Percentiles rank a stretch among this genome's conserved stretches.
These are phyloP conservation scores for Laterallus jamaicensis DNA, from an alignment of 2,113 vertebrate species.

Conservation along the genomic window DNA sequence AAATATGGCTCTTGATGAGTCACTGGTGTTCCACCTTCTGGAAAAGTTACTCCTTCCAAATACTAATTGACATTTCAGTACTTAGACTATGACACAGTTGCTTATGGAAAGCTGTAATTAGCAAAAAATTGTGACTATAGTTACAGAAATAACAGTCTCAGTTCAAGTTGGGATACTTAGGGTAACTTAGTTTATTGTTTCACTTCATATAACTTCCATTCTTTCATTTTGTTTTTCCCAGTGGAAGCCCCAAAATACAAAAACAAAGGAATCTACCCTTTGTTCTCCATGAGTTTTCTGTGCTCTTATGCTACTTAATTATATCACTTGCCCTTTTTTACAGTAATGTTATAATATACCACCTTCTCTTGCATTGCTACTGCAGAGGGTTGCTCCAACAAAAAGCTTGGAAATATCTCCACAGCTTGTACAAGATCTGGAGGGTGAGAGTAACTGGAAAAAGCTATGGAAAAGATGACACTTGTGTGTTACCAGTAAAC, in stretches of 20 bases:
- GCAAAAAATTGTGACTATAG: neutral
- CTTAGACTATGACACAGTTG: neutral
- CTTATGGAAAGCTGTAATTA: conserved; percentile 13
- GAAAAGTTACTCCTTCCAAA: neutral
- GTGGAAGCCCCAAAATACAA: neutral
- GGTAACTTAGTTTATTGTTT: neutral
- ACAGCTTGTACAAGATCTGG: neutral
- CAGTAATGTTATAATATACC: neutral
- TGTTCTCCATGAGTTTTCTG: neutral
- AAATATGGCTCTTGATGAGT: neutral
- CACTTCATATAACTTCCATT: neutral
- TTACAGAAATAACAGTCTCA: neutral
- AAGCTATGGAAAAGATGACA: neutral
- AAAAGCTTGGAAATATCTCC: neutral
- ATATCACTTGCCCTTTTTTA: neutral
- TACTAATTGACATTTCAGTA: neutral
- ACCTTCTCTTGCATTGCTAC: neutral
- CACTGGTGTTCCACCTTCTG: neutral
- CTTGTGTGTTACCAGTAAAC: neutral
- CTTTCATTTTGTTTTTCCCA: neutral
- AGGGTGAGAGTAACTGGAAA: neutral
- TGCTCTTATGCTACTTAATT: neutral
- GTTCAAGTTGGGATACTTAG: neutral
- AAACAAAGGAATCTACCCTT: neutral
- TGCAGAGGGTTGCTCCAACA: neutral